Conservation (phyloP, 2,113 vertebrate species). For the Trematomus loennbergii region DNA sequence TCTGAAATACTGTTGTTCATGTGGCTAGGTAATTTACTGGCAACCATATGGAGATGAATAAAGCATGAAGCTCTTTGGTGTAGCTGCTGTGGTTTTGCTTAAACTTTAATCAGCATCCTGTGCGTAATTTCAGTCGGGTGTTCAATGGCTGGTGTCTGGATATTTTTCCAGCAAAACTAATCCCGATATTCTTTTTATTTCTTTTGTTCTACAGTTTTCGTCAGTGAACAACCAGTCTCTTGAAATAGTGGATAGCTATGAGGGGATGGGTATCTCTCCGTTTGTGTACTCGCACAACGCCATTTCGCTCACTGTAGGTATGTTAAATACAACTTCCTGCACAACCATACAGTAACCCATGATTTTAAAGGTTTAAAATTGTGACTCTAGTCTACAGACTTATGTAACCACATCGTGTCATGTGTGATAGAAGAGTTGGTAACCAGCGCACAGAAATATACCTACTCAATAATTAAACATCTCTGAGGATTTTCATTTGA, state of each 20-base stretch:
- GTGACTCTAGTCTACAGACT: background rate
- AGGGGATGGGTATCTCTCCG: conserved; percentile 79
- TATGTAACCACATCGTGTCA: conserved; percentile 26
- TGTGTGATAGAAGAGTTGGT: background rate
- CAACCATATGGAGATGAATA: background rate
- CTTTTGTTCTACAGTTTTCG: conserved; percentile 47
- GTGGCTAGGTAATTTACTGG: background rate
- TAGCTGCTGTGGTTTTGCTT: conserved; percentile 5
- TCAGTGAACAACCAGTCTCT: conserved; percentile 52
- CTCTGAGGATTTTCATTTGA: background rate
- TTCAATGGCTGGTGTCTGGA: background rate
- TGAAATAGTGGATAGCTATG: conserved; percentile 38
- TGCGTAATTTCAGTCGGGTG: conserved; percentile 24
- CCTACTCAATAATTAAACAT: conserved; percentile 29
- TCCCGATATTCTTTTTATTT: background rate
- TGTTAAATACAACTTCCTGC: conserved; percentile 10
- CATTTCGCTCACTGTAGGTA: conserved; percentile 80
- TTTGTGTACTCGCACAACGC: conserved; percentile 74
- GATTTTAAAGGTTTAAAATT: conserved; percentile 8
- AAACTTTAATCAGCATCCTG: conserved; percentile 16
- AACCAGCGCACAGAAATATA: background rate
- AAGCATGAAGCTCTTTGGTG: background rate
- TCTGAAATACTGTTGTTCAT: background rate
- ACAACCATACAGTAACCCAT: background rate
- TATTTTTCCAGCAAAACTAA: conserved; percentile 1